A percentile compares a stretch with the other conserved stretches of the same genome.
These are phyloP conservation scores for Ennomos quercinarius DNA, from an alignment of 2,888 invertebrate species.

Conservation along the genomic window DNA sequence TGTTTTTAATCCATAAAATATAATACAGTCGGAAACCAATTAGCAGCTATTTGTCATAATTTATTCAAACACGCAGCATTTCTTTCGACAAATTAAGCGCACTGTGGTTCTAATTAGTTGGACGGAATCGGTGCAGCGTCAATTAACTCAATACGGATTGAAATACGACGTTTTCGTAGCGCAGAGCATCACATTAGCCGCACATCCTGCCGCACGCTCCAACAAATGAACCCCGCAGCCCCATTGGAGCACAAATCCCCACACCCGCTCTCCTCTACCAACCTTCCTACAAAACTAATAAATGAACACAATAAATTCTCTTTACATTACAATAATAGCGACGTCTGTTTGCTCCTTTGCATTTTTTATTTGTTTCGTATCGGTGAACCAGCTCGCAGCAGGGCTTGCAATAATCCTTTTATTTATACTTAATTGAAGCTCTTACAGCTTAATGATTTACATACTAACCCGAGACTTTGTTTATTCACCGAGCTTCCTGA, in stretches of 20 bases:
- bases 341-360: conserved; percentile 56
- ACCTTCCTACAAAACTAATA: conserved; percentile 77
- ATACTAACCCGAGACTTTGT: conserved; percentile 20
- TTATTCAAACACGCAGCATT: conserved; percentile 42
- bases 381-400: conserved; percentile 36
- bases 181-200: conserved; percentile 65
- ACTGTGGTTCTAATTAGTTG: conserved; percentile 52
- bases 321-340: conserved; percentile 64
- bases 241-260: conserved; percentile 71
- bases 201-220: conserved; percentile 73
- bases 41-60: conserved; percentile 36
- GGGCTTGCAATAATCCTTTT: conserved; percentile 29
- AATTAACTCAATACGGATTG: conserved; percentile 69
- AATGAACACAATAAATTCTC: conserved; percentile 77
- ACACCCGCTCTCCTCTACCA: conserved; percentile 49
- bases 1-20: conserved; percentile 35
- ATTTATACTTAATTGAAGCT: conserved; percentile 33
- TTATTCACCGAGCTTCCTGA: conserved; percentile 16
- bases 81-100: conserved; percentile 59
- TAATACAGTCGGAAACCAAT: conserved; percentile 21
- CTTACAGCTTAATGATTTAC: conserved; percentile 31
- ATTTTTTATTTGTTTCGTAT: conserved; percentile 45
- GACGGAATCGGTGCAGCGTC: conserved; percentile 58
- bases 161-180: conserved; percentile 69
- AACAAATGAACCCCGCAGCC: conserved; percentile 75